phyloP scores from a whole-genome alignment of 1,140 invertebrate species.

The Rhizoglyphus robini region DNA sequence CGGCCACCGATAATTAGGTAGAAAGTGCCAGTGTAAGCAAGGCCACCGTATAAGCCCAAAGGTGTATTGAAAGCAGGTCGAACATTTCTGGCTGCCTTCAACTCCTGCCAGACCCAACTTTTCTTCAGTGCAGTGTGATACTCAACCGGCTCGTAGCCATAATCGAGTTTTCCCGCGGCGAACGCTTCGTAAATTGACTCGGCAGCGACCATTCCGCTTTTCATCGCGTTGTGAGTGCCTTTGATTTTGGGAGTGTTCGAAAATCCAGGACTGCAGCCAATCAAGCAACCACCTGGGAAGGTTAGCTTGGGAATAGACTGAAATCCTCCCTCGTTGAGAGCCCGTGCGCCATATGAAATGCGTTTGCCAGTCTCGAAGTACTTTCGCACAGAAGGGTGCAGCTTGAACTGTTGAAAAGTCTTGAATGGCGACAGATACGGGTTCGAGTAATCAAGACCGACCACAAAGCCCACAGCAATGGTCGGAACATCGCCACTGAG shows the following conservation, averaged over 20 bases:
- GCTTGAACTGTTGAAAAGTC: slow-evolving; percentile 90
- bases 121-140: slow-evolving; percentile 59
- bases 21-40: slow-evolving; percentile 81
- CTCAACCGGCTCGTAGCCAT: too few species aligned
- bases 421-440: slow-evolving; percentile 88
- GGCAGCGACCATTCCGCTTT: slow-evolving; percentile 83
- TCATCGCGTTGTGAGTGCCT: too few species aligned
- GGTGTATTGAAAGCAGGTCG: slow-evolving; percentile 96
- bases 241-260: slow-evolving; percentile 92
- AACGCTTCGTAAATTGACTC: slow-evolving; percentile 73
- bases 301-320: slow-evolving; percentile 71
- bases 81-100: slow-evolving; percentile 74
- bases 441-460: slow-evolving; percentile 89
- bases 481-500: too few species aligned
- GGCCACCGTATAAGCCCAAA: too few species aligned
- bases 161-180: slow-evolving; percentile 29
- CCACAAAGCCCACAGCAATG: slow-evolving; percentile 84
- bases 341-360: slow-evolving; percentile 88
- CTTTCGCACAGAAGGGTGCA: slow-evolving; percentile 78
- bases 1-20: slow-evolving; percentile 60
- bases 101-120: too few species aligned
- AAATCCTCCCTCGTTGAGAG: slow-evolving; percentile 88
- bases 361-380: slow-evolving; percentile 55
- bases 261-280: slow-evolving; percentile 84
- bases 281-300: too few species aligned